Percentiles rank a stretch among this genome's conserved stretches.
Conservation (phyloP, 2,113 vertebrate genomes). For the Rutilus rutilus region DNA sequence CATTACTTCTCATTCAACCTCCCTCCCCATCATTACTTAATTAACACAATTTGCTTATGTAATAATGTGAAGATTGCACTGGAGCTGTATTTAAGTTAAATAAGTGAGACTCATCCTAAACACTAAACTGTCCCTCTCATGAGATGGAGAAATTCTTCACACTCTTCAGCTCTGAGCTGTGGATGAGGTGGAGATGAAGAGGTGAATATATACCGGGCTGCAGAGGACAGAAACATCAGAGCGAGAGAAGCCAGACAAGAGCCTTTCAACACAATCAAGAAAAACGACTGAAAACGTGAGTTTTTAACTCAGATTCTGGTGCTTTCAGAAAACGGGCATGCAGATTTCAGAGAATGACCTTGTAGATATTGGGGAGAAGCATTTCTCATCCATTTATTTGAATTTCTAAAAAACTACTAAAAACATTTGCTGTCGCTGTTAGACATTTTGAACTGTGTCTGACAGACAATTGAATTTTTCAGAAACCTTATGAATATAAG, state of each 20-base stretch:
- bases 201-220: not conserved
- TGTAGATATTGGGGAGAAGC: too few relatives aligned
- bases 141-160: not conserved
- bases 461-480: too few relatives aligned
- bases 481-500: too few relatives aligned
- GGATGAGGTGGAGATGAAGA: not conserved
- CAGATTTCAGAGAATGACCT: not conserved
- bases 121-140: not conserved
- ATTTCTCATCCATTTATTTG: too few relatives aligned
- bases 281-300: not conserved
- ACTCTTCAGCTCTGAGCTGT: not conserved
- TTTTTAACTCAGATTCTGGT: not conserved
- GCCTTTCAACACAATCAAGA: not conserved
- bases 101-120: not conserved
- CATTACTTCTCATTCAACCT: not conserved
- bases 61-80: not conserved
- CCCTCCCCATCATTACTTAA: not conserved
- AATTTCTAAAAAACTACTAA: too few relatives aligned
- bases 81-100: not conserved
- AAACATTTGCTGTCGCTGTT: too few relatives aligned
- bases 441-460: too few relatives aligned
- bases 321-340: not conserved
- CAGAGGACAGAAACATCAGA: not conserved
- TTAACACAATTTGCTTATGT: not conserved
- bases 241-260: not conserved